Conservation (phyloP, 2,888 invertebrate species). For the Mythimna pallens region DNA sequence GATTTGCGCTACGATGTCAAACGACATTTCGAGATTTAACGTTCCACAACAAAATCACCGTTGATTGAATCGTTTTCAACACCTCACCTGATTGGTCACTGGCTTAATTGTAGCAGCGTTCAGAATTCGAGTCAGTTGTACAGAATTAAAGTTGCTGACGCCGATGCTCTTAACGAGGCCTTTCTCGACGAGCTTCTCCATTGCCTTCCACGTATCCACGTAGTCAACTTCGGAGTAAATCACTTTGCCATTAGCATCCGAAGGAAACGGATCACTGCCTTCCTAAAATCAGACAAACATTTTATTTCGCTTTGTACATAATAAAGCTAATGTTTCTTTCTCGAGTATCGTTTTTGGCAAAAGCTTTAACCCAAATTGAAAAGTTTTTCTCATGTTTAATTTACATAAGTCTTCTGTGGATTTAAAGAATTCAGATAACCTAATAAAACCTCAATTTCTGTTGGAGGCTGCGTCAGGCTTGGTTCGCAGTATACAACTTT, state of each 20-base stretch:
- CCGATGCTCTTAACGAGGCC: constrained; percentile 93
- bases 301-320: constrained; percentile 52
- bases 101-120: constrained; percentile 90
- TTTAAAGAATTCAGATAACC: constrained; percentile 48
- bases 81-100: constrained; percentile 90
- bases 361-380: constrained; percentile 52
- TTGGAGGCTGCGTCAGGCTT: constrained; percentile 41
- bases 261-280: constrained; percentile 91
- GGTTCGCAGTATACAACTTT: constrained; percentile 50
- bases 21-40: constrained; percentile 15
- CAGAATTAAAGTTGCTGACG: constrained; percentile 93
- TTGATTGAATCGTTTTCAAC: constrained; percentile 67
- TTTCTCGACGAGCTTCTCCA: constrained; percentile 92
- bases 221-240: constrained; percentile 92
- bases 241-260: constrained; percentile 89
- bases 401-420: constrained; percentile 50
- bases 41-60: constrained; percentile 64
- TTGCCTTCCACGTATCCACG: constrained; percentile 92
- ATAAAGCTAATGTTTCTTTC: constrained; percentile 53
- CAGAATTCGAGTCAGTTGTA: constrained; percentile 92
- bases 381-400: constrained; percentile 43
- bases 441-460: constrained; percentile 49
- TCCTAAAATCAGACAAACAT: constrained; percentile 82
- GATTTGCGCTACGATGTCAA: background rate
- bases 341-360: constrained; percentile 35